Evolutionary conservation across 2,113 vertebrate genomes (phyloP).

Genomic region (Cygnus atratus): DNA sequence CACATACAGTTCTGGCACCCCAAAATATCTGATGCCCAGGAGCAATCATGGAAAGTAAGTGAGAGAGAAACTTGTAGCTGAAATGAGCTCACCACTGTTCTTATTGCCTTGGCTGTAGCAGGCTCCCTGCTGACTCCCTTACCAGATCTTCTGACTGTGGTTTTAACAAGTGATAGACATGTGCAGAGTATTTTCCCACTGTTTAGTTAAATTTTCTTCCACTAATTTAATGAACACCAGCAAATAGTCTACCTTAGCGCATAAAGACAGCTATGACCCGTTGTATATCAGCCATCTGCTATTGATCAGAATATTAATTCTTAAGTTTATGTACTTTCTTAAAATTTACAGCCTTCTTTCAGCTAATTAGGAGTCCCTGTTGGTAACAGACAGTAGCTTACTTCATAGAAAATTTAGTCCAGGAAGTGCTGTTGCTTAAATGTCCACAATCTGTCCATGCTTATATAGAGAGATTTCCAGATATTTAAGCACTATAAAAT

Average conservation of each 20-base stretch:
- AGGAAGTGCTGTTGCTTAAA: background rate
- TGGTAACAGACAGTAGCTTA: background rate
- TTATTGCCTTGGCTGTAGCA: background rate
- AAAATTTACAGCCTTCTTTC: background rate
- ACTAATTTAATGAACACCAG: background rate
- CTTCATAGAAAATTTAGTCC: background rate
- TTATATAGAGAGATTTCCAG: background rate
- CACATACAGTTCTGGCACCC: background rate
- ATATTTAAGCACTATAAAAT: background rate
- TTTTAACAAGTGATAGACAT: background rate
- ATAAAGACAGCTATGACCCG: background rate
- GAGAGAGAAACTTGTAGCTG: background rate
- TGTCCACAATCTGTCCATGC: background rate
- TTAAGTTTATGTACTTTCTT: background rate
- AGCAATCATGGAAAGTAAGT: background rate
- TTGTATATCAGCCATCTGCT: background rate
- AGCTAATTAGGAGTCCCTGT: background rate
- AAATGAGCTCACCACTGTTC: background rate
- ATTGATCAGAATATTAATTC: slow-evolving; percentile 2
- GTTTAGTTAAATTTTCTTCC: background rate
- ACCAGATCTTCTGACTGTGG: background rate
- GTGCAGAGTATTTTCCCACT: background rate
- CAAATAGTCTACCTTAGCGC: background rate
- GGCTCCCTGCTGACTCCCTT: background rate
- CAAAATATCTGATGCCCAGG: background rate